Conservation (phyloP, 1,140 invertebrate genomes). For the Papilio dardanus region DNA sequence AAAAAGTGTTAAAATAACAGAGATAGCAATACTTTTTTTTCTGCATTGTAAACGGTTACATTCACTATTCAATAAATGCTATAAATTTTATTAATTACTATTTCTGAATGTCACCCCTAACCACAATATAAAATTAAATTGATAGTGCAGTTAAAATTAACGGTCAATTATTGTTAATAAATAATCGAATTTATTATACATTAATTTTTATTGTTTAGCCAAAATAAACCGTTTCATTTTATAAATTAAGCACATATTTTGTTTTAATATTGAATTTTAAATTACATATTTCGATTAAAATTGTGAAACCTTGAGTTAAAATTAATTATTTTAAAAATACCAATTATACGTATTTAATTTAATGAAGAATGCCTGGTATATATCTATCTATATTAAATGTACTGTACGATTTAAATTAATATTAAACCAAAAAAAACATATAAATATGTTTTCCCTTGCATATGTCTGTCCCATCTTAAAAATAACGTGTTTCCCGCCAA, state of each 20-base stretch:
- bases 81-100: not conserved
- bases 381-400: too few relatives aligned
- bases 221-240: not conserved
- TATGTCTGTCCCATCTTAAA: not conserved
- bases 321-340: too few relatives aligned
- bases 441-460: not conserved
- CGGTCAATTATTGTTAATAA: not conserved
- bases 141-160: not conserved
- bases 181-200: not conserved
- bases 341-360: too few relatives aligned
- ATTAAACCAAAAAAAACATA: not conserved
- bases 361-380: too few relatives aligned
- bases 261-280: too few relatives aligned
- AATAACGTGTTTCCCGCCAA: not conserved
- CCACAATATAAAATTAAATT: not conserved
- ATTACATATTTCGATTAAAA: too few relatives aligned
- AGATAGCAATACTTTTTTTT: not conserved
- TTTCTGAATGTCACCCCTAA: not conserved
- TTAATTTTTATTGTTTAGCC: not conserved
- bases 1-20: too few relatives aligned
- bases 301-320: too few relatives aligned
- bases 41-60: not conserved
- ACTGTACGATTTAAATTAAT: not conserved
- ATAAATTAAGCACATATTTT: not conserved
- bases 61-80: not conserved